These are phyloP conservation scores for Setipinna tenuifilis DNA, from an alignment of 2,797 vertebrate genomes.

Conservation along the genomic window DNA sequence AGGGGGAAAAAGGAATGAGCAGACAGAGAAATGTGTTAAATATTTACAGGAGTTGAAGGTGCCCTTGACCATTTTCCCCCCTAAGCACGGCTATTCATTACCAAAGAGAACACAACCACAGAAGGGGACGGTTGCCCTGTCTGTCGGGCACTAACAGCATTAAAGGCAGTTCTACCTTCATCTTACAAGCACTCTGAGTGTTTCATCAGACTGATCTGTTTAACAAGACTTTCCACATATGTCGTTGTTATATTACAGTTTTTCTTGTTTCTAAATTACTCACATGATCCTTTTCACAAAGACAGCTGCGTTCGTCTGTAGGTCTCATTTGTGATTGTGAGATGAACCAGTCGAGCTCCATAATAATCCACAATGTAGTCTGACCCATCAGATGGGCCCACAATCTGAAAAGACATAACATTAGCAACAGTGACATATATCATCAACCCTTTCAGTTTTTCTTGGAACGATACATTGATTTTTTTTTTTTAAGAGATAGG, in stretches of 20 bases:
- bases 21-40: not conserved
- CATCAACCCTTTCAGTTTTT: too few relatives aligned
- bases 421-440: not conserved
- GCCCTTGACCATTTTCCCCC: slow-evolving; percentile 50
- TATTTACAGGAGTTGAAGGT: slow-evolving; percentile 38
- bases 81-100: slow-evolving; percentile 39
- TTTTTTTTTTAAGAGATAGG: too few relatives aligned
- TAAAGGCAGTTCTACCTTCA: not conserved
- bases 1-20: not conserved
- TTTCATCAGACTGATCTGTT: not conserved
- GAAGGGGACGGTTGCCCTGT: not conserved
- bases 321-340: slow-evolving; percentile 91
- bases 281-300: slow-evolving; percentile 52
- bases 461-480: not conserved
- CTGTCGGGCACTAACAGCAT: not conserved
- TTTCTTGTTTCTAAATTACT: not conserved
- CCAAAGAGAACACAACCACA: not conserved
- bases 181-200: not conserved
- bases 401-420: slow-evolving; percentile 77
- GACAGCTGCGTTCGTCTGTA: slow-evolving; percentile 92
- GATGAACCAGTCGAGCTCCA: slow-evolving; percentile 87
- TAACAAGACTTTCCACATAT: not conserved
- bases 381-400: slow-evolving; percentile 94
- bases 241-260: not conserved
- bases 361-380: slow-evolving; percentile 98